Percentiles rank a stretch among this genome's conserved stretches.
phyloP scores from a whole-genome alignment of 2,888 invertebrate genomes.

The Dione juno region DNA sequence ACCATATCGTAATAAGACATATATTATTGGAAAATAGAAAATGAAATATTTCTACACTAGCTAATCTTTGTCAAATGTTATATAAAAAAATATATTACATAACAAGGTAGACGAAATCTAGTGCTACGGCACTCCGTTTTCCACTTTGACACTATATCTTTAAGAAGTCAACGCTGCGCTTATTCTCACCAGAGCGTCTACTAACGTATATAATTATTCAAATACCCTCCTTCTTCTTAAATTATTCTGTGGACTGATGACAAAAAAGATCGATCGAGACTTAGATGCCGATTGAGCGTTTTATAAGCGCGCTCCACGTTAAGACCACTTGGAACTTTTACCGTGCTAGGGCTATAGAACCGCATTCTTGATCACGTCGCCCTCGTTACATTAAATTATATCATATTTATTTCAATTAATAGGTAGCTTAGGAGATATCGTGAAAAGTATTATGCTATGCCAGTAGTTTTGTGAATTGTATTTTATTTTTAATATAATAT shows the following conservation, averaged over 20 bases:
- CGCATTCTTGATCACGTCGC: conserved; percentile 29
- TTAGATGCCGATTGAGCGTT: conserved; percentile 27
- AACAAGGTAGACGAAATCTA: no score
- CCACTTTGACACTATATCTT: no score
- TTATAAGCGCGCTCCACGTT: conserved; percentile 28
- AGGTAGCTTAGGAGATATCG: background rate
- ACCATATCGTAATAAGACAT: no score
- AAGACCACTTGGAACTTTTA: conserved; percentile 32
- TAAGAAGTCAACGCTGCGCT: no score
- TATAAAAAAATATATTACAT: no score
- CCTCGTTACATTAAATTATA: conserved; percentile 21
- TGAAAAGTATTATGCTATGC: background rate
- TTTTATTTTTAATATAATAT: no score
- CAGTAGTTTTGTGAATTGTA: background rate
- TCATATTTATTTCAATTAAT: conserved; percentile 20
- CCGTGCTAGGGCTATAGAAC: conserved; percentile 33
- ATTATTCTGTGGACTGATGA: conserved; percentile 16
- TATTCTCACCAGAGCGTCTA: background rate
- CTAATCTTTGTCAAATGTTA: no score
- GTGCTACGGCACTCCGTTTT: no score
- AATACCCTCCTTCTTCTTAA: background rate
- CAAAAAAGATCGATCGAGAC: conserved; percentile 18
- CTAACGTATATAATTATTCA: background rate
- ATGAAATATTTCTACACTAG: no score
- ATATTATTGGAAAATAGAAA: no score